A percentile compares a stretch with the other conserved stretches of the same genome.
Conservation (phyloP, 1,140 invertebrate species). For the Aphis gossypii region DNA sequence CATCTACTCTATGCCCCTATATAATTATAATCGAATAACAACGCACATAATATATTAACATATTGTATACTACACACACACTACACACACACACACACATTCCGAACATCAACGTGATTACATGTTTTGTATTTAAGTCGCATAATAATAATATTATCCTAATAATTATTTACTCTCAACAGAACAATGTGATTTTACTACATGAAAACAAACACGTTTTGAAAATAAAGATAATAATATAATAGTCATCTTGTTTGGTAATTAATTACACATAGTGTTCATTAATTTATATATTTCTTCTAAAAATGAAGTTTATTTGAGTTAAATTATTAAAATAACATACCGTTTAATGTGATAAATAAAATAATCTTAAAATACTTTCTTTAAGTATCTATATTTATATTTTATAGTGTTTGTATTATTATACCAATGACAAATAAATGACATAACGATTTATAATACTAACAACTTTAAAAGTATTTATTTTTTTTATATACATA, state of each 20-base stretch:
- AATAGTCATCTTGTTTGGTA: not conserved
- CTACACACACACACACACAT: not conserved
- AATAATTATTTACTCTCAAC: conserved; percentile 16
- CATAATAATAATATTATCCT: not conserved
- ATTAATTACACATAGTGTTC: not conserved
- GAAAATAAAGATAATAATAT: not conserved
- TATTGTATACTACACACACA: not conserved
- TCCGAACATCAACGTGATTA: not conserved
- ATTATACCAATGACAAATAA: no score
- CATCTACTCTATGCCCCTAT: not conserved
- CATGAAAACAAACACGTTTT: not conserved
- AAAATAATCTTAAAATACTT: not conserved
- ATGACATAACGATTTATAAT: no score
- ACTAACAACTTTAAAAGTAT: no score
- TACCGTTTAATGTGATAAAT: not conserved
- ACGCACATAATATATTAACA: conserved; percentile 30
- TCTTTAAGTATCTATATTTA: not conserved
- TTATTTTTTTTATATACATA: no score
- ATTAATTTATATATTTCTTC: not conserved
- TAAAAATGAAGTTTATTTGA: not conserved
- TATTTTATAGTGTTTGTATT: not conserved
- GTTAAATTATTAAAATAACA: not conserved
- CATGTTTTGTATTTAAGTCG: not conserved
- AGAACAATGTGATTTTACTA: not conserved
- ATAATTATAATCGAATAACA: conserved; percentile 51